Conservation (phyloP, 2,888 invertebrate genomes). For the Mythimna ferrago region DNA sequence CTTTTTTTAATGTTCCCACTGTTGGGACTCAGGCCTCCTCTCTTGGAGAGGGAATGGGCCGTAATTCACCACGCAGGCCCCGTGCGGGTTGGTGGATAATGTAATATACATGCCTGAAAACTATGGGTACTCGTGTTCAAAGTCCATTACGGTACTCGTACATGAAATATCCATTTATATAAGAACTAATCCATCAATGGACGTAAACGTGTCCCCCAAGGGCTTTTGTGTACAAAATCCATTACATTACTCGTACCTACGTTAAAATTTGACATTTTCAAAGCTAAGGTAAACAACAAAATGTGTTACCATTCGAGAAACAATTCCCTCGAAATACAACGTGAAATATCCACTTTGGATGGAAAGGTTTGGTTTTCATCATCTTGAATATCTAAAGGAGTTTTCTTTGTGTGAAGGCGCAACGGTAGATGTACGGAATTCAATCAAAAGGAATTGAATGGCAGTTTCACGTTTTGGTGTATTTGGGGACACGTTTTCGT, state of each 20-base stretch:
- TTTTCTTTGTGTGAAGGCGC: slow-evolving; percentile 53
- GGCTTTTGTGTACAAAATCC: slow-evolving; percentile 23
- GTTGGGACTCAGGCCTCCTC: no score
- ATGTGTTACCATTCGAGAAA: slow-evolving; percentile 27
- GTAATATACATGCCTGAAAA: not conserved
- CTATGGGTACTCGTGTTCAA: not conserved
- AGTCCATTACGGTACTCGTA: slow-evolving; percentile 12
- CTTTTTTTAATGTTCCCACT: no score
- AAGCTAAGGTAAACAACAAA: slow-evolving; percentile 35
- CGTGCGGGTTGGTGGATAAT: no score
- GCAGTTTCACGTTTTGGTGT: slow-evolving; percentile 43
- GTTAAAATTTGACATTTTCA: slow-evolving; percentile 51
- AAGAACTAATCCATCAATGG: slow-evolving; percentile 35
- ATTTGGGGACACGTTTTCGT: slow-evolving; percentile 46
- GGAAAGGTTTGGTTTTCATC: slow-evolving; percentile 53
- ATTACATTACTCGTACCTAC: slow-evolving; percentile 40
- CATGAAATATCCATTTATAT: slow-evolving; percentile 23
- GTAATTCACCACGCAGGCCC: no score
- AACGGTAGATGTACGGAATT: slow-evolving; percentile 53
- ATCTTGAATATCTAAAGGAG: slow-evolving; percentile 50
- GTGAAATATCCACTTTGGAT: slow-evolving; percentile 44
- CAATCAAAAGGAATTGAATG: slow-evolving; percentile 58
- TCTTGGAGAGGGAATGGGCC: no score
- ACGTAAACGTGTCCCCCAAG: slow-evolving; percentile 25
- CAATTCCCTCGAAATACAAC: slow-evolving; percentile 31